Conservation (phyloP, 2,888 invertebrate species). For the Ormyrus labotus region DNA sequence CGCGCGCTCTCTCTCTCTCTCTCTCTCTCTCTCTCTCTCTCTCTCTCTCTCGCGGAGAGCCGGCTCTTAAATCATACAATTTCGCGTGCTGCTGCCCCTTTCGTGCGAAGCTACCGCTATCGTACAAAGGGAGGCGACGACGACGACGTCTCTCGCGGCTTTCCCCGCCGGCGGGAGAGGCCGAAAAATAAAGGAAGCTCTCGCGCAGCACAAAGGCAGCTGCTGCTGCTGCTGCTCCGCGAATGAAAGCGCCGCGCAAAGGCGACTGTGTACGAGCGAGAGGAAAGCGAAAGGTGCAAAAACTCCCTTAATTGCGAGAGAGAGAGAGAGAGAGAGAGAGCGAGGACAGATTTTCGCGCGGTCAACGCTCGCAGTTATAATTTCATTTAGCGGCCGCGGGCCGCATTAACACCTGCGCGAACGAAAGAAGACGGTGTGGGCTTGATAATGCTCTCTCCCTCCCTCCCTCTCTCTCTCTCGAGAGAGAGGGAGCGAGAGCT, state of each 20-base stretch:
- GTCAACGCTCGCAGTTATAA: constrained; percentile 38
- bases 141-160: no score
- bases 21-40: no score
- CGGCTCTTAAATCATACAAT: neutral
- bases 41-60: no score
- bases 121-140: no score
- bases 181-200: neutral
- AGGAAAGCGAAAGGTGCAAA: constrained; percentile 19
- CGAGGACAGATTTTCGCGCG: neutral
- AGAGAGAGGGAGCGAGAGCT: no score
- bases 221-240: neutral
- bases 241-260: no score
- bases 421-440: no score
- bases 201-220: neutral
- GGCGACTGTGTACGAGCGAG: neutral
- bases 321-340: constrained; percentile 2
- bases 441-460: no score
- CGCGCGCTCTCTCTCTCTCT: no score
- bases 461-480: no score
- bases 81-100: neutral
- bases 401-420: constrained; percentile 25
- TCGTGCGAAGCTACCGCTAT: no score
- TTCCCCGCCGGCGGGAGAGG: no score
- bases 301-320: constrained; percentile 38
- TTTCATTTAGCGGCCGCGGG: constrained; percentile 38